These are phyloP conservation scores for Plodia interpunctella DNA, from an alignment of 1,140 invertebrate genomes.

Conservation along the genomic window DNA sequence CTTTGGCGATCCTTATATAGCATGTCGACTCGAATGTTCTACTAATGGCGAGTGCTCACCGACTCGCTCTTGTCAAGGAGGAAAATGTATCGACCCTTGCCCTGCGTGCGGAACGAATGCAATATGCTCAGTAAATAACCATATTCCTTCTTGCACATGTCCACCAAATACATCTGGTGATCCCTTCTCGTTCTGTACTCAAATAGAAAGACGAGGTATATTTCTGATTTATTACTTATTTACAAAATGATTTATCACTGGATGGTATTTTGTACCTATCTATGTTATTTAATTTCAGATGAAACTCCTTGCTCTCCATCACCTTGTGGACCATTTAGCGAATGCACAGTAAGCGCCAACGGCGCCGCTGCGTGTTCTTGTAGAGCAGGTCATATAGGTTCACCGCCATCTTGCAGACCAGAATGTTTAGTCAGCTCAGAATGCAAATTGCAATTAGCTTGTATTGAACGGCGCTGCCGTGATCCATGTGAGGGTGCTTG, in stretches of 20 bases:
- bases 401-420: conserved; percentile 83
- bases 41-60: conserved; percentile 81
- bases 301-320: conserved; percentile 83
- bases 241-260: no score
- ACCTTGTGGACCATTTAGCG: conserved; percentile 86
- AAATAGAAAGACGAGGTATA: conserved; percentile 77
- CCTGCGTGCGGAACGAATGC: conserved; percentile 84
- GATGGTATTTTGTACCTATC: not conserved
- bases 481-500: conserved; percentile 86
- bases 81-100: conserved; percentile 88
- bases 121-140: conserved; percentile 83
- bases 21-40: conserved; percentile 82
- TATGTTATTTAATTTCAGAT: conserved; percentile 28
- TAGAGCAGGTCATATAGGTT: conserved; percentile 82
- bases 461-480: conserved; percentile 80
- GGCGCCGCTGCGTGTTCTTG: conserved; percentile 84
- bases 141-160: conserved; percentile 85
- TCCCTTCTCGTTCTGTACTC: conserved; percentile 81
- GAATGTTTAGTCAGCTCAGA: conserved; percentile 84
- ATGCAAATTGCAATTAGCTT: conserved; percentile 81
- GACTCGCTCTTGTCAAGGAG: conserved; percentile 83
- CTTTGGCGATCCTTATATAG: conserved; percentile 81
- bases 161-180: conserved; percentile 82
- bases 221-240: conserved; percentile 25
- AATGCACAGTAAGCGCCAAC: conserved; percentile 81